These are phyloP conservation scores for Tipula unca DNA, from an alignment of 2,888 invertebrate species.

Conservation along the genomic window DNA sequence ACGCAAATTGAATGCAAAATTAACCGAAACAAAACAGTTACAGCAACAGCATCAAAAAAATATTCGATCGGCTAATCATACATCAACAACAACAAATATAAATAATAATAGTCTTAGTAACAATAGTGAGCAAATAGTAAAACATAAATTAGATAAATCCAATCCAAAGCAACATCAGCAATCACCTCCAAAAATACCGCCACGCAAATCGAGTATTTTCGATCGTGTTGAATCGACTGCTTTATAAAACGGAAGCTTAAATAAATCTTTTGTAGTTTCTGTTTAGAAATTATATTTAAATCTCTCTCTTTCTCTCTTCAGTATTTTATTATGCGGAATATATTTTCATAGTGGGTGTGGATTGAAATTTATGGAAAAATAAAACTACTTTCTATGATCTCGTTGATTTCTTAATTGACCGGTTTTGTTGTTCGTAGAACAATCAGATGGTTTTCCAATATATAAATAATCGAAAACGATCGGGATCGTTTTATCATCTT, in stretches of 20 bases:
- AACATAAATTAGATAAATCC: neutral
- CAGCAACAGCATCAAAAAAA: constrained; percentile 15
- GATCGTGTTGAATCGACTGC: neutral
- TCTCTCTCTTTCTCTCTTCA: neutral
- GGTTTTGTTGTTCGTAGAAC: no score
- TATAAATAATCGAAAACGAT: no score
- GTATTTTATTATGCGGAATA: neutral
- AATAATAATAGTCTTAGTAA: neutral
- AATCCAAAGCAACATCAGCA: neutral
- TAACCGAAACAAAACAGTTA: constrained; percentile 26
- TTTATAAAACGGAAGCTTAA: neutral
- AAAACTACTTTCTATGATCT: no score
- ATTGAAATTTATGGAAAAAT: neutral
- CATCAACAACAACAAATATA: neutral
- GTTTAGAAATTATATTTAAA: neutral
- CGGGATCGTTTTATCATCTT: no score
- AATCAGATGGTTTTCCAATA: no score
- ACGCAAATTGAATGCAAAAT: constrained; percentile 35
- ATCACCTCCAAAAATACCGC: neutral
- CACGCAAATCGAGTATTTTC: neutral
- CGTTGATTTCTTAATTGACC: no score
- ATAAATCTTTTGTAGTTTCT: neutral
- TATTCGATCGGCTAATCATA: neutral
- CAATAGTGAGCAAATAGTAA: neutral
- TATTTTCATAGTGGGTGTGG: neutral